Conservation (phyloP, 2,888 invertebrate species). For the Microctonus hyperodae region DNA sequence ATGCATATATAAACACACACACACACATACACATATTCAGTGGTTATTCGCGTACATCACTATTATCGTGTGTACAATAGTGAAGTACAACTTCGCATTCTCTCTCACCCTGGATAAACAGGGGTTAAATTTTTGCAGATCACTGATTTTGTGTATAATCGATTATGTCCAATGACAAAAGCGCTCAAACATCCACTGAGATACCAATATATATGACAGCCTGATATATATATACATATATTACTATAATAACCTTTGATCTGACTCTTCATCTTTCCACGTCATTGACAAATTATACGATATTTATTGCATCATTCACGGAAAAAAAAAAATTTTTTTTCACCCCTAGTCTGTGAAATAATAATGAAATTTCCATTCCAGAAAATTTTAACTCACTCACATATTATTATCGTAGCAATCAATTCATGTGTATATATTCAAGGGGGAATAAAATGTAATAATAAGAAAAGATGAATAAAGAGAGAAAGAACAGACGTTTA, state of each 20-base stretch:
- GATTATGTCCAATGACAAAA: slow-evolving; percentile 38
- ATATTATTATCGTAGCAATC: slow-evolving; percentile 22
- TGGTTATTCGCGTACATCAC: slow-evolving; percentile 33
- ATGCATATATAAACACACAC: too few relatives aligned
- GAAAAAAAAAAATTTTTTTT: neutral
- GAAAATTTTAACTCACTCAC: slow-evolving; percentile 22
- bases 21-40: slow-evolving; percentile 13
- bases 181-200: neutral
- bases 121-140: slow-evolving; percentile 37
- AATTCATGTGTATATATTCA: neutral
- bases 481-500: neutral
- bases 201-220: slow-evolving; percentile 16
- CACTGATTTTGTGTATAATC: slow-evolving; percentile 44
- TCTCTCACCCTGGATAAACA: slow-evolving; percentile 37
- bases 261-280: slow-evolving; percentile 19
- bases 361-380: neutral
- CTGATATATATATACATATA: neutral
- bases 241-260: slow-evolving; percentile 7
- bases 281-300: slow-evolving; percentile 12
- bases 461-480: neutral
- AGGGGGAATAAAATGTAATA: neutral
- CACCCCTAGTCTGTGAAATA: neutral
- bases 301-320: slow-evolving; percentile 9
- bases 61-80: slow-evolving; percentile 37
- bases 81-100: slow-evolving; percentile 1